Base-by-base conservation (phyloP, 2,113 vertebrate genomes). In the Chinchilla lanigera region DNA sequence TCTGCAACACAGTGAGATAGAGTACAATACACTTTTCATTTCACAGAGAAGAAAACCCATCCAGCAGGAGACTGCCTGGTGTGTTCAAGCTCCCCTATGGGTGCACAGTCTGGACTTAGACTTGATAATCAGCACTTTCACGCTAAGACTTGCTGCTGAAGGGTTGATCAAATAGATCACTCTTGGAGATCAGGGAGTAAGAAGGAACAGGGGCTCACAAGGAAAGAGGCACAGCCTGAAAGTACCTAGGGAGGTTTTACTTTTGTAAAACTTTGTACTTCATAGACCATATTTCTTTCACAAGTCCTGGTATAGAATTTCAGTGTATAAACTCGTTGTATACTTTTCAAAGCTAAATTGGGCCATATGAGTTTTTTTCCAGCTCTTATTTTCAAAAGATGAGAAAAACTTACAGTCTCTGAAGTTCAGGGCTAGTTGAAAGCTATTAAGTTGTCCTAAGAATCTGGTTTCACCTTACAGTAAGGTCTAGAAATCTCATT, bases 271-370 rank as follows among this genome's bases (percentile, higher is more conserved):
- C 47, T 38, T 11, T 7, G 33, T 80, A 41, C 41, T 88, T 88
- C 78, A 52, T 12, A 60, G 75, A 80, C 22, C 50, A 33, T 73
- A 13, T 26, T 86, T 50, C 73, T 84, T 90, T 84, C 13, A 1
- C 24, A 90, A 89, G 26, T 67, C n/a, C 71, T 63, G 35, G 17
- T 35, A 58, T n/a, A 87, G 13, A 69, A 91, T 67, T 80, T 85
- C 73, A 88, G 22, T 65, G 14, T 54, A 7, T 73, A 73, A 47
- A 71, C 30, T 67, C 10, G 47, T 77, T 44, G 75, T 67, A 41
- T 63, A 78, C 41, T 77, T 94, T 77, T 94, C 20, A 28, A n/a
- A n/a, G n/a, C n/a, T 88, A 77, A 89, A 50, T 88, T 63, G 26
- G 33, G 60, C 33, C n/a, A 67, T 67, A 33, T 69, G 54, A n/a